Base-by-base conservation (phyloP, 2,113 vertebrate species). In the Pyxicephalus adspersus region DNA sequence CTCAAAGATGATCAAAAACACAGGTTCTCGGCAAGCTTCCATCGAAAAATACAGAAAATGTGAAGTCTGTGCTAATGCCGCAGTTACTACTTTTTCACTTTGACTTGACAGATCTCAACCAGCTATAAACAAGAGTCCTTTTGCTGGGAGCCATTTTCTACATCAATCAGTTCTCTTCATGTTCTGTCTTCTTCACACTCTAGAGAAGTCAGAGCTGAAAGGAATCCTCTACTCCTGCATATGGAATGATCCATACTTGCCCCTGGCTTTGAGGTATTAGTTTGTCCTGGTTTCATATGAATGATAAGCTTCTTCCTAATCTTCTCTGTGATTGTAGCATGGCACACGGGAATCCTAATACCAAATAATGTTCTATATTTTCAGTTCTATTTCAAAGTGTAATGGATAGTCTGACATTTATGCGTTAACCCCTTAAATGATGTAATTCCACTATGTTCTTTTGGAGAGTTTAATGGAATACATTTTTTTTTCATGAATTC, bases 281-380 rank as follows among this genome's bases (percentile, higher is more conserved):
- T 80, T 15, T 80, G 66, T 72, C 26, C 22, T 63, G 38, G 58
- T 72, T 71, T 72, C 67, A 54, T 45, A 54, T 23, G 55, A 63
- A 80, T 63, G 77, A 63, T 31, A 80, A 68, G 77, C 54, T 61
- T 70, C 31, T 51, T 17, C 54, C n/a, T 80, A 80, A 80, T 80
- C 66, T 80, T 72, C 22, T 58, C 67, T 28, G 54, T 71, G 66
- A 34, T 72, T 71, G 34, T 80, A 80, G n/a, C 55, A 13, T 34
- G 29, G 16, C 13, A 52, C n/a, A 61, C 23, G 23, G 50, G 50
- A 65, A 66, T 77, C 64, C 13, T 71, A 19, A 60, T 61, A 18
- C 55, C 55, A 29, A 64, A 22, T 23, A 51, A 70, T 61, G 17
- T 70, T 13, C 34, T 61, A 22, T 63, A 63, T 80, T 50, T 55